A percentile compares a stretch with the other conserved stretches of the same genome.
These are phyloP conservation scores for Steatocranus sp. DNA, from an alignment of 2,797 vertebrate species.

Conservation along the genomic window DNA sequence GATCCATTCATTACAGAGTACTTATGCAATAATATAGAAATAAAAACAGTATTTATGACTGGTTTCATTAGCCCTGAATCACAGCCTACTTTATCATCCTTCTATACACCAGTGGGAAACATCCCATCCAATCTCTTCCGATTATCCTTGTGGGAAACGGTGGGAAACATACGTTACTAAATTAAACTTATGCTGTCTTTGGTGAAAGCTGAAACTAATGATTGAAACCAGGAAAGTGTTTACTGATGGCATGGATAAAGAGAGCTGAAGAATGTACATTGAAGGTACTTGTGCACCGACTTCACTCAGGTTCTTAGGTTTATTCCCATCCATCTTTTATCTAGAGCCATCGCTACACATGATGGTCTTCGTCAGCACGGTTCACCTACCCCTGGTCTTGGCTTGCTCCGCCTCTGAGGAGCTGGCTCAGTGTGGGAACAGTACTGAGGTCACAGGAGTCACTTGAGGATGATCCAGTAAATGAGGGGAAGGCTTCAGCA, in stretches of 20 bases:
- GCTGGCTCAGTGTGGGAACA: constrained; percentile 68
- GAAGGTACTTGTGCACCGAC: background rate
- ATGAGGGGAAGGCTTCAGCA: constrained; percentile 64
- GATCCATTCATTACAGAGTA: background rate
- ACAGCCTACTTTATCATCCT: background rate
- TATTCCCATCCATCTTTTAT: background rate
- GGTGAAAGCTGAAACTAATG: background rate
- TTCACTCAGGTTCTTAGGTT: background rate
- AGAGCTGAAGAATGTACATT: background rate
- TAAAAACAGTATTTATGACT: background rate
- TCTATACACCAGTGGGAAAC: background rate
- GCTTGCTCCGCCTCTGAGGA: constrained; percentile 46
- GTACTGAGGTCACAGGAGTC: constrained; percentile 21
- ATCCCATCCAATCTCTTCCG: fast-evolving
- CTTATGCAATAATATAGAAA: background rate
- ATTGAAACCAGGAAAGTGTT: background rate
- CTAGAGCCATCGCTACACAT: fast-evolving
- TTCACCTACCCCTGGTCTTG: constrained; percentile 54
- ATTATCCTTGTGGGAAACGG: background rate
- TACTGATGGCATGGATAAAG: background rate
- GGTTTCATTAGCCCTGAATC: background rate
- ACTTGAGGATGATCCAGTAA: background rate
- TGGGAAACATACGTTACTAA: background rate
- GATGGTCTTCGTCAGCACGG: background rate
- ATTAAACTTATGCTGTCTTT: background rate